phyloP scores from a whole-genome alignment of 2,113 vertebrate genomes.

The Chlamydotis undulata region DNA sequence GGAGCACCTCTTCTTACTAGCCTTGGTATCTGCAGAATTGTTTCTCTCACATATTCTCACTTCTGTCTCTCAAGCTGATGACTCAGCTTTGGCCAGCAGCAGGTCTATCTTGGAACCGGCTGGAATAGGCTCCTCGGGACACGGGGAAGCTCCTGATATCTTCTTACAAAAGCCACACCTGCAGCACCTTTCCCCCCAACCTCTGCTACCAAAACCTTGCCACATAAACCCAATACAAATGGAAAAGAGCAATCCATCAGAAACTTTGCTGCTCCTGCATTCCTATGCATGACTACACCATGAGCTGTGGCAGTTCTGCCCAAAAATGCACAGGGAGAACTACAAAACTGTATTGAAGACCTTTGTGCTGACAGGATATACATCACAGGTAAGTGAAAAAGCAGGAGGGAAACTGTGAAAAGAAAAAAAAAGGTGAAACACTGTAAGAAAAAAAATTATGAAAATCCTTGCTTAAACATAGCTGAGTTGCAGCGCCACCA shows the following conservation, averaged over 20 bases:
- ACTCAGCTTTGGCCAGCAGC: neutral
- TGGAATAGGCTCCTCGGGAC: fast-evolving
- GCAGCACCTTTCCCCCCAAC: neutral
- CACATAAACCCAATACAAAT: neutral
- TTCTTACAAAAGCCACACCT: neutral
- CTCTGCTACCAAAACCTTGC: fast-evolving
- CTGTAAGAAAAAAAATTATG: neutral
- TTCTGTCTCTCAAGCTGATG: neutral
- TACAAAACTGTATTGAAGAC: neutral
- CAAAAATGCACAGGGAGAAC: neutral
- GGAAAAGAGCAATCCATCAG: neutral
- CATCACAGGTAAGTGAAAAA: neutral
- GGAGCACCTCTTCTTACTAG: neutral
- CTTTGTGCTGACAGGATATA: neutral
- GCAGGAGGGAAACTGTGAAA: neutral
- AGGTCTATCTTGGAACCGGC: neutral
- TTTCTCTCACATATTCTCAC: neutral
- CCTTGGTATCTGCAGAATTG: too few species aligned
- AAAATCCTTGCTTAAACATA: neutral
- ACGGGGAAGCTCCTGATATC: neutral
- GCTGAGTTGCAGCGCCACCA: neutral
- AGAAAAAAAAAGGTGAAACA: neutral
- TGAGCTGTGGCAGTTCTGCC: neutral
- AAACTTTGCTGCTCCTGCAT: neutral
- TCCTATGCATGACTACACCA: neutral